Percentiles rank a stretch among this genome's conserved stretches.
These are phyloP conservation scores for Siphamia tubifer DNA, from an alignment of 2,113 vertebrate genomes.

Conservation along the genomic window DNA sequence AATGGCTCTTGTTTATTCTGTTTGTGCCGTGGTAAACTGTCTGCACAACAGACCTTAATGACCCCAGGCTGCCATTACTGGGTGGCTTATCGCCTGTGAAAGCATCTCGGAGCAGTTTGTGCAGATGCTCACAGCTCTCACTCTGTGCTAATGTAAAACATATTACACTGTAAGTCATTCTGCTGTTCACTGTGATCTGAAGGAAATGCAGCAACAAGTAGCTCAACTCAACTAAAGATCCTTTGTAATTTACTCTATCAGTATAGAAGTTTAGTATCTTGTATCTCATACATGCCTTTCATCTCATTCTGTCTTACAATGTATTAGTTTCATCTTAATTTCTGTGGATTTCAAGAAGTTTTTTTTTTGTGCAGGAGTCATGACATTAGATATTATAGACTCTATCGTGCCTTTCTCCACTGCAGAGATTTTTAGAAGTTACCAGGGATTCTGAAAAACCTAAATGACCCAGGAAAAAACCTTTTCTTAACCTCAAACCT, in stretches of 20 bases:
- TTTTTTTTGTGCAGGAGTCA: no score
- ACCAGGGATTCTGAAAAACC: no score
- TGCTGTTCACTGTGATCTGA: not conserved
- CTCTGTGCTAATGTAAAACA: conserved; percentile 46
- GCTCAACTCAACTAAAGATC: not conserved
- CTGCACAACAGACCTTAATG: conserved; percentile 63
- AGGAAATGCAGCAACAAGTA: conserved; percentile 42
- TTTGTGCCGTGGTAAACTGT: conserved; percentile 40
- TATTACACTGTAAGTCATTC: conserved; percentile 38
- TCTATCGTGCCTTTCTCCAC: no score
- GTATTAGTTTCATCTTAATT: no score
- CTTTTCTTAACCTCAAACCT: no score
- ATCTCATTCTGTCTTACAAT: no score
- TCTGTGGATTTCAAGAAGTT: no score
- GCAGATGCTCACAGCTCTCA: conserved; percentile 45
- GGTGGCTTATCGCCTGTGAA: conserved; percentile 54
- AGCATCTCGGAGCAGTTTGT: conserved; percentile 47
- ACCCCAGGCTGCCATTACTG: conserved; percentile 56
- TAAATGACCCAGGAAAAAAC: no score
- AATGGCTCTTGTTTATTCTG: conserved; percentile 47
- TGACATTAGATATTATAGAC: no score
- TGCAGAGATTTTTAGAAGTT: no score
- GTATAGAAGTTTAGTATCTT: no score
- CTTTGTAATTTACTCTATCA: not conserved
- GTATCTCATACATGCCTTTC: no score